phyloP scores from a whole-genome alignment of 1,140 invertebrate genomes.

The Myzus persicae region DNA sequence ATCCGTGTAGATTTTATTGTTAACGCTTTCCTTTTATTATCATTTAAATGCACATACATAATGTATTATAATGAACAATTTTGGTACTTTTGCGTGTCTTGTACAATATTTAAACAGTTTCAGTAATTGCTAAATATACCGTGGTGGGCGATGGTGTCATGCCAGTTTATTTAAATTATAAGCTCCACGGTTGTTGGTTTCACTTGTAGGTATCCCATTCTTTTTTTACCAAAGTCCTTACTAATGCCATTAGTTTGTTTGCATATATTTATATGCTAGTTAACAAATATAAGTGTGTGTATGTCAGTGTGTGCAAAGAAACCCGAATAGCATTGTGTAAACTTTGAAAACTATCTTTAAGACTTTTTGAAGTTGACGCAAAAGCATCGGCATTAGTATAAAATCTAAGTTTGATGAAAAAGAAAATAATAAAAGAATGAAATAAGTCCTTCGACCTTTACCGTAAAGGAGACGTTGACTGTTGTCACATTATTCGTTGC shows the following conservation, averaged over 20 bases:
- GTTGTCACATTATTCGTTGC: not conserved
- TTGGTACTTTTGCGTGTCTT: not conserved
- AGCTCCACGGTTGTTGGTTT: not conserved
- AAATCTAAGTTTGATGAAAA: not conserved
- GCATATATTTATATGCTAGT: not conserved
- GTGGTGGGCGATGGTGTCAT: not conserved
- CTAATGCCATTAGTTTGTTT: not conserved
- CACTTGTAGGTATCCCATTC: not conserved
- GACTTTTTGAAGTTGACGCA: not conserved
- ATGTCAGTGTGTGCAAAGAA: not conserved
- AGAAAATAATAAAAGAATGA: not conserved
- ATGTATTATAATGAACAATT: not conserved
- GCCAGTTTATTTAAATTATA: not conserved
- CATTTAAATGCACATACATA: not conserved
- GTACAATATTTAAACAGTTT: not conserved
- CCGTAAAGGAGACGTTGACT: not conserved
- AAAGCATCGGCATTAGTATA: not conserved
- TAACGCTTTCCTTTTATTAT: not conserved
- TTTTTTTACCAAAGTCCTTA: not conserved
- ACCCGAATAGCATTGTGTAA: not conserved
- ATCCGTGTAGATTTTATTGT: not conserved
- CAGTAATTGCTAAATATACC: not conserved
- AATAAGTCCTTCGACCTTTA: not conserved
- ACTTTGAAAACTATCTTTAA: not conserved
- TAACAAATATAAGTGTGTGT: not conserved